Evolutionary conservation across 2,888 invertebrate species (phyloP).

Genomic region (Strigamia transsilvanica): DNA sequence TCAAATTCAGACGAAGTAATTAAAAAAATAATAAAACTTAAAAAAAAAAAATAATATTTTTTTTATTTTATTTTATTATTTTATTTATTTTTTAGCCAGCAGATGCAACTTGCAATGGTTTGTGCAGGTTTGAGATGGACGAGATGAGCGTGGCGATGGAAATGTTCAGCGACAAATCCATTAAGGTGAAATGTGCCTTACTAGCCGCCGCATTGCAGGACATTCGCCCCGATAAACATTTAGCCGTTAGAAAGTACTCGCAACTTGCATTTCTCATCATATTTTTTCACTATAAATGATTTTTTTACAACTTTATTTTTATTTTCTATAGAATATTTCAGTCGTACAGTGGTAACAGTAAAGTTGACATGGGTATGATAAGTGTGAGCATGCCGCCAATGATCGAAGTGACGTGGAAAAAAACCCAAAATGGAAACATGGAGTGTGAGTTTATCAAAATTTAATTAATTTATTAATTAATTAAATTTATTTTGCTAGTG

Average conservation of each 20-base stretch:
- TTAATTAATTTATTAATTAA: background rate
- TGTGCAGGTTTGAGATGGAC: slow-evolving; percentile 75
- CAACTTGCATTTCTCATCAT: no score
- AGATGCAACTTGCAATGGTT: slow-evolving; percentile 70
- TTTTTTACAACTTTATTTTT: slow-evolving; percentile 43
- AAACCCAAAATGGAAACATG: slow-evolving; percentile 70
- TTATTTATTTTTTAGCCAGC: background rate
- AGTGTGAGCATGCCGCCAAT: slow-evolving; percentile 70
- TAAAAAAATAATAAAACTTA: no score
- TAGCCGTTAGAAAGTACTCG: slow-evolving; percentile 64
- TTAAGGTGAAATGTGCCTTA: slow-evolving; percentile 75
- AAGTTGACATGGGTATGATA: slow-evolving; percentile 59
- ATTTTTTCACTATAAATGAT: no score
- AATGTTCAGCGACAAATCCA: slow-evolving; percentile 74
- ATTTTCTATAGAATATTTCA: slow-evolving; percentile 61
- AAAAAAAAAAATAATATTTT: no score
- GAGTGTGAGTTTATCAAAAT: slow-evolving; percentile 12
- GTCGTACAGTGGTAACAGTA: slow-evolving; percentile 59
- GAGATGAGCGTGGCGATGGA: slow-evolving; percentile 73
- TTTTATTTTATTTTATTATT: slow-evolving; percentile 10
- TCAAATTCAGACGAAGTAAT: slow-evolving; percentile 79
- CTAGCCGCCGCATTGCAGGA: slow-evolving; percentile 77
- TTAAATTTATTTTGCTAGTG: slow-evolving; percentile 63
- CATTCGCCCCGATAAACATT: slow-evolving; percentile 73
- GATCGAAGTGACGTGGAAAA: slow-evolving; percentile 74